Evolutionary conservation across 2,797 vertebrate genomes (phyloP), one percentile per base, ranked within the genome.

Genomic region (Coreius guichenoti): DNA sequence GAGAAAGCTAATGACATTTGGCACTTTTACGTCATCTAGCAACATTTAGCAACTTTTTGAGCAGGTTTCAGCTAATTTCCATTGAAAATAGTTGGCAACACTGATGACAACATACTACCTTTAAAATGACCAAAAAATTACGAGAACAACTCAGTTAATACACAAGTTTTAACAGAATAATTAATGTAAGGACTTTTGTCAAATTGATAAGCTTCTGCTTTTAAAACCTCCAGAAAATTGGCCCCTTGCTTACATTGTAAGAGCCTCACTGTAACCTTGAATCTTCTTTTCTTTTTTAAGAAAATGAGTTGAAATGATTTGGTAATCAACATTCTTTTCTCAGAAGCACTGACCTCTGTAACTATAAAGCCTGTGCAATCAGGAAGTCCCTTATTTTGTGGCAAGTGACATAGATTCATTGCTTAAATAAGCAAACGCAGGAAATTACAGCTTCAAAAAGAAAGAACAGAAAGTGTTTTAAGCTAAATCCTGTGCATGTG

Each of bases 381-480:
- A 83, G 58, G 36, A 84, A 70, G 29, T 51, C 13, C 31, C 45
- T 51, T 26, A 76, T 76, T 76, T 83, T 65, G 49, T n/a, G 21
- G 12, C 68, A 58, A 73, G 80, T 73, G 33, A 82, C 73, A 76
- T 75, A 51, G 72, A 83, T 51, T 39, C 43, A 83, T 76, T 31
- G 33, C 49, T 45, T 5, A 51, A 83, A 83, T 83, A 76, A 83
- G 73, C 61, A 68, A 68, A 80, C 1, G 26, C 36, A 78, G 63
- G 75, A 78, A 84, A 78, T 78, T 61, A 84, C 33, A 79, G 47
- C 74, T 69, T 84, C 26, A 78, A 84, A 65, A 49, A 74, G 61
- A 77, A 68, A 36, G 82, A 77, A 56, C 47, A 45, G 65, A 84
- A 58, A 49, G 65, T 61, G 82, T 69, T 78, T 77, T 58, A 23